These are phyloP conservation scores for Hypotaenidia okinawae DNA, from an alignment of 2,797 vertebrate genomes.

Conservation along the genomic window DNA sequence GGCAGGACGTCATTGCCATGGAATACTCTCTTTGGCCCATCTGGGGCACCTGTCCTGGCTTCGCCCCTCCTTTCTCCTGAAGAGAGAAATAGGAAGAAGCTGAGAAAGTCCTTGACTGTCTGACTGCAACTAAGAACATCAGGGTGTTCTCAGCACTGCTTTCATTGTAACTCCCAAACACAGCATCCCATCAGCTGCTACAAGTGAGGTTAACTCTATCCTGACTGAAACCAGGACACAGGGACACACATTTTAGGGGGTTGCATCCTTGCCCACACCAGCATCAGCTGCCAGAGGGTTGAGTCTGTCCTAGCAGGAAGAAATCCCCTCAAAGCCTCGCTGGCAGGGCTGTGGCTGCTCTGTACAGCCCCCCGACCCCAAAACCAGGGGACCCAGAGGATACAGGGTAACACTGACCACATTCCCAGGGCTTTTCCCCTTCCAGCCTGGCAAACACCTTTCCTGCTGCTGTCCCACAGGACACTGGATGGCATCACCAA, in stretches of 20 bases:
- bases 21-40: no score
- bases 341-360: background rate
- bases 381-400: background rate
- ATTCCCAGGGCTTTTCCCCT: background rate
- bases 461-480: background rate
- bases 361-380: background rate
- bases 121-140: no score
- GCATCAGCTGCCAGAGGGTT: background rate
- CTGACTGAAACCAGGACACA: no score
- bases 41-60: no score
- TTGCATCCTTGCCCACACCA: fast-evolving
- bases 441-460: background rate
- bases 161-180: no score
- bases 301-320: background rate
- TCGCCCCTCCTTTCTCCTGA: no score
- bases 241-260: background rate
- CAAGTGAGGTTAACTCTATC: no score
- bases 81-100: no score
- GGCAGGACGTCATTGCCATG: no score
- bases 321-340: background rate
- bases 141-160: no score
- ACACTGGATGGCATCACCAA: background rate
- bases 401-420: background rate
- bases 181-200: no score
- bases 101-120: no score